Evolutionary conservation across 2,888 invertebrate genomes (phyloP), one percentile per base, ranked within the genome.

Genomic region (Hecatera dysodea): DNA sequence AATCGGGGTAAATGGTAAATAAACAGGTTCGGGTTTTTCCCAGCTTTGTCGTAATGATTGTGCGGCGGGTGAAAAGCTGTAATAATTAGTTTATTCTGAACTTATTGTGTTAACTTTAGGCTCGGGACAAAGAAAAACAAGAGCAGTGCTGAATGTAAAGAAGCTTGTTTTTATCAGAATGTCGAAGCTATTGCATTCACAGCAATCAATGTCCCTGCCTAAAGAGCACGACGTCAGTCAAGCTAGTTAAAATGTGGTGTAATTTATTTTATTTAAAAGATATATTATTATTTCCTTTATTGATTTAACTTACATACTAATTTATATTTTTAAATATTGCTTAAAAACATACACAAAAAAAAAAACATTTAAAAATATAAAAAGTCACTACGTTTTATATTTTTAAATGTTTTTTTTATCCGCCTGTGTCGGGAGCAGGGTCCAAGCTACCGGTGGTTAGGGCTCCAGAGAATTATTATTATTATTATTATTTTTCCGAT

Each of bases 1-100:
- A 84, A 84, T 82, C 78, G 72, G 78, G 76, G 80, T 73, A 65
- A 79, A 78, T 79, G 72, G 78, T 76, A 67, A 80, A 80, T 80
- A 80, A 79, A 83, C 81, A 69, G 67, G 33, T 67, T 77, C n/a
- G 67, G 63, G 59, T 67, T 81, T 80, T 83, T 69, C 52, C 42
- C 39, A 73, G 72, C 57, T 62, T 59, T 67, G 52, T 68, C 48
- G 56, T 68, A 74, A 68, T 68, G 17, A 63, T 68, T 59, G 57
- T 52, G 62, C 11, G 57, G 48, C 67, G 48, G 61, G 29, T 68
- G 48, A 46, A 68, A 63, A 68, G 61, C 79, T 66, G 73, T 44
- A 78, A 60, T 78, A 72, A 78, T 75, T 66, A 46, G 60, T 78
- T 78, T 66, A 60, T 50, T 50, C 36, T 50, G 27, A 63, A 63